Conservation (phyloP, 2,888 invertebrate species). For the Germaria angustata region DNA sequence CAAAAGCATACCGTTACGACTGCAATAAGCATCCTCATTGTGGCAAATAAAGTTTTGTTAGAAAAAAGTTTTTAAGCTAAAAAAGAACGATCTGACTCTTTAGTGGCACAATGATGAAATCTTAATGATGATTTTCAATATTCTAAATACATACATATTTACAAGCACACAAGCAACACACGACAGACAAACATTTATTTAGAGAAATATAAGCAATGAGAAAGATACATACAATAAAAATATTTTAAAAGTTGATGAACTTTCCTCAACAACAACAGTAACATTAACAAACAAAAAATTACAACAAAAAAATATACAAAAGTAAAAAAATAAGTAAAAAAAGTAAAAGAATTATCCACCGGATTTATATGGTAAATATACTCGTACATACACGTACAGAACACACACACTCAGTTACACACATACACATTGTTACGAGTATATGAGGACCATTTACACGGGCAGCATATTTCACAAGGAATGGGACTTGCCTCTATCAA, state of each 20-base stretch:
- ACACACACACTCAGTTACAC: neutral
- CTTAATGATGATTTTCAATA: constrained; percentile 57
- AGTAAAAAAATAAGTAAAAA: constrained; percentile 6
- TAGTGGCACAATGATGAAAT: constrained; percentile 58
- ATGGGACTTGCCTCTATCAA: neutral
- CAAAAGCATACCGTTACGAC: constrained; percentile 14
- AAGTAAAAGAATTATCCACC: constrained; percentile 59
- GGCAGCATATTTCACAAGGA: neutral
- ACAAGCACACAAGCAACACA: neutral
- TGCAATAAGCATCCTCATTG: constrained; percentile 18
- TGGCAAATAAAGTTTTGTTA: constrained; percentile 33
- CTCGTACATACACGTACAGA: constrained; percentile 12
- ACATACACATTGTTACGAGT: neutral
- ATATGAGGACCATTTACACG: neutral
- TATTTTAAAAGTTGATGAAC: constrained; percentile 66
- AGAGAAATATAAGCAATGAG: constrained; percentile 34
- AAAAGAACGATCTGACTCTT: constrained; percentile 12
- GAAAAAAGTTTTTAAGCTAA: neutral
- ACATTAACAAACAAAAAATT: constrained; percentile 14
- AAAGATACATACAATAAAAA: constrained; percentile 64
- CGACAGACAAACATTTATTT: constrained; percentile 15
- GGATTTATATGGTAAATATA: constrained; percentile 61
- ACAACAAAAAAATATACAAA: constrained; percentile 4
- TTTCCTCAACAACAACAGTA: constrained; percentile 43
- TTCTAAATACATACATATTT: neutral